These are phyloP conservation scores for Podiceps cristatus DNA, from an alignment of 2,113 vertebrate species.

Conservation along the genomic window DNA sequence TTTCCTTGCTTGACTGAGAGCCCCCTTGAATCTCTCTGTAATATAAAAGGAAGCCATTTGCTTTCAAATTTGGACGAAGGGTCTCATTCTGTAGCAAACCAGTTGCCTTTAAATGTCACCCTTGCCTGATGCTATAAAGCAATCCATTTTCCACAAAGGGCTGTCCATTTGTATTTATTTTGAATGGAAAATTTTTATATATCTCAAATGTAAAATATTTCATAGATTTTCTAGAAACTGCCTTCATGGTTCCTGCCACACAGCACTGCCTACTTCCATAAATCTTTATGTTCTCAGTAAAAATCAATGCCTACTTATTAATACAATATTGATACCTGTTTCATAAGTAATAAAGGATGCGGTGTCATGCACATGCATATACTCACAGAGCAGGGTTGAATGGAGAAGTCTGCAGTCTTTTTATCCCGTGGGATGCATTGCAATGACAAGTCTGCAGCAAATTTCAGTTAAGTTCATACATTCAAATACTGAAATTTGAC, in stretches of 20 bases:
- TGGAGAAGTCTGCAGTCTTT: neutral
- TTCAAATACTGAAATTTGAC: slow-evolving; percentile 33
- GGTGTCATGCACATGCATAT: neutral
- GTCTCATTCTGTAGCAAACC: neutral
- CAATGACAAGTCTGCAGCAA: neutral
- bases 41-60: neutral
- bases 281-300: slow-evolving; percentile 48
- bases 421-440: neutral
- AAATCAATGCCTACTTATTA: slow-evolving; percentile 65
- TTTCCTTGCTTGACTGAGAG: neutral
- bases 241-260: slow-evolving; percentile 2
- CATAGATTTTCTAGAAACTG: slow-evolving; percentile 16
- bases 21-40: neutral
- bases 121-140: neutral
- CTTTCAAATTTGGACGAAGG: neutral
- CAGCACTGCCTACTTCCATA: slow-evolving; percentile 8
- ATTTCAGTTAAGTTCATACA: slow-evolving; percentile 26
- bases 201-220: slow-evolving; percentile 9
- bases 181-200: neutral
- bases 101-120: neutral
- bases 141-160: neutral
- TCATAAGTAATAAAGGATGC: neutral
- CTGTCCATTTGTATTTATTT: neutral
- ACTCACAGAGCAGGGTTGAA: neutral
- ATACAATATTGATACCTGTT: slow-evolving; percentile 35